phyloP scores from a whole-genome alignment of 2,888 invertebrate genomes.

The Drepana falcataria region DNA sequence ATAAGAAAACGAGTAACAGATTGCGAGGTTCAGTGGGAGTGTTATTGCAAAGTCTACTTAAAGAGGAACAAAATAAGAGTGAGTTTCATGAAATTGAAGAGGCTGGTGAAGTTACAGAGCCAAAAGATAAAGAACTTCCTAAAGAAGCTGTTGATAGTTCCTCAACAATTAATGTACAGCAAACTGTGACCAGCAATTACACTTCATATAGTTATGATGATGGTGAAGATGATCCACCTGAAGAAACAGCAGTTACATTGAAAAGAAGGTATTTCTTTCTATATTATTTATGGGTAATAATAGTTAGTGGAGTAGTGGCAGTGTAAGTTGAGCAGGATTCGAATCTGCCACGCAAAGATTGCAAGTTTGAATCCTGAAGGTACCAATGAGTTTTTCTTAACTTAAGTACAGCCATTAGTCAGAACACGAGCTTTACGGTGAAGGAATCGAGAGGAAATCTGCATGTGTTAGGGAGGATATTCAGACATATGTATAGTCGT shows the following conservation, averaged over 20 bases:
- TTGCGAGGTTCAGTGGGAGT: slow-evolving; percentile 77
- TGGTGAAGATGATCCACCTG: slow-evolving; percentile 73
- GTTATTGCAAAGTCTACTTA: slow-evolving; percentile 75
- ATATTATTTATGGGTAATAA: background rate
- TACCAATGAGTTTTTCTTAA: too few relatives aligned
- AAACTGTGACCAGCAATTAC: slow-evolving; percentile 26
- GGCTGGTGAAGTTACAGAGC: slow-evolving; percentile 35
- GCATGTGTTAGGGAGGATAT: too few relatives aligned
- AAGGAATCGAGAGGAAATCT: too few relatives aligned
- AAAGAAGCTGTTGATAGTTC: slow-evolving; percentile 17
- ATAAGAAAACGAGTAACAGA: slow-evolving; percentile 40
- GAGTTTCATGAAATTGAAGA: slow-evolving; percentile 35
- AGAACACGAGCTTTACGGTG: too few relatives aligned
- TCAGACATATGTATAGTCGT: too few relatives aligned
- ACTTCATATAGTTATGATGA: slow-evolving; percentile 45
- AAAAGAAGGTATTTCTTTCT: slow-evolving; percentile 68
- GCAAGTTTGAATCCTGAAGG: too few relatives aligned
- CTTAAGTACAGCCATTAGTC: too few relatives aligned
- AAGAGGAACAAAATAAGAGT: slow-evolving; percentile 52
- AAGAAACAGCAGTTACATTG: slow-evolving; percentile 68
- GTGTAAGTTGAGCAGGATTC: background rate
- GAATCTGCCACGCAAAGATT: background rate
- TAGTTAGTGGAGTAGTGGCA: too few relatives aligned
- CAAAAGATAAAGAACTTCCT: slow-evolving; percentile 19
- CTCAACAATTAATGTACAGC: slow-evolving; percentile 17